phyloP scores from a whole-genome alignment of 1,140 invertebrate species.

The Leptonema lineaticorne region DNA sequence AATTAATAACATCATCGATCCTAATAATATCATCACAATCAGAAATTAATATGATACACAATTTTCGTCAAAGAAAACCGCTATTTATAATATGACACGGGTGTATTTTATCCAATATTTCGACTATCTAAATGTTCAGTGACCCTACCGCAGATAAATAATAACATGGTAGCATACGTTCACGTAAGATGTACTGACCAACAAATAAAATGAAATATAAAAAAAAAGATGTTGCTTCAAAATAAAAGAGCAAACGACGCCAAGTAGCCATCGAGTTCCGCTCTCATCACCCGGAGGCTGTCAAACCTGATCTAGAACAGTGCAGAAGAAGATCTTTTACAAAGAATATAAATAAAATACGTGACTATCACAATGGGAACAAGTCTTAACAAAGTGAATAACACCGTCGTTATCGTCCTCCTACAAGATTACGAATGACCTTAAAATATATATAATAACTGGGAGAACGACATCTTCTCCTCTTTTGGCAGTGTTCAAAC shows the following conservation, averaged over 20 bases:
- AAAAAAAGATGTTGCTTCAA: too few relatives aligned
- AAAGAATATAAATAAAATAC: slow-evolving; percentile 21
- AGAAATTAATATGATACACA: too few relatives aligned
- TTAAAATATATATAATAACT: not conserved
- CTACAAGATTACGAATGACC: not conserved
- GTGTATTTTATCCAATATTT: too few relatives aligned
- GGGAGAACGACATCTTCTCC: not conserved
- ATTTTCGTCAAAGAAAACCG: too few relatives aligned
- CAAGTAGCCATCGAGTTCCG: too few relatives aligned
- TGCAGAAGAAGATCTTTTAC: not conserved
- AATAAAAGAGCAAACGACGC: too few relatives aligned
- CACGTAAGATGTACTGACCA: too few relatives aligned
- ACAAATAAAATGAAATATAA: too few relatives aligned
- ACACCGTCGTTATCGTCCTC: not conserved
- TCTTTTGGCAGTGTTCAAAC: not conserved
- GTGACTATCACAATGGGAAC: slow-evolving; percentile 21
- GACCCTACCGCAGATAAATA: not conserved
- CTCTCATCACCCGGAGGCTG: slow-evolving; percentile 26
- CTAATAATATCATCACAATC: too few relatives aligned
- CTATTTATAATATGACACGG: too few relatives aligned
- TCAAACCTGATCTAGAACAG: slow-evolving; percentile 11
- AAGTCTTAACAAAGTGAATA: slow-evolving; percentile 19
- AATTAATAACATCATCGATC: too few relatives aligned
- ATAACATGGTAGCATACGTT: not conserved
- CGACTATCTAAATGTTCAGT: too few relatives aligned